Evolutionary conservation across 2,113 vertebrate species (phyloP), one percentile per base, ranked within the genome.

Genomic region (Apus apus): DNA sequence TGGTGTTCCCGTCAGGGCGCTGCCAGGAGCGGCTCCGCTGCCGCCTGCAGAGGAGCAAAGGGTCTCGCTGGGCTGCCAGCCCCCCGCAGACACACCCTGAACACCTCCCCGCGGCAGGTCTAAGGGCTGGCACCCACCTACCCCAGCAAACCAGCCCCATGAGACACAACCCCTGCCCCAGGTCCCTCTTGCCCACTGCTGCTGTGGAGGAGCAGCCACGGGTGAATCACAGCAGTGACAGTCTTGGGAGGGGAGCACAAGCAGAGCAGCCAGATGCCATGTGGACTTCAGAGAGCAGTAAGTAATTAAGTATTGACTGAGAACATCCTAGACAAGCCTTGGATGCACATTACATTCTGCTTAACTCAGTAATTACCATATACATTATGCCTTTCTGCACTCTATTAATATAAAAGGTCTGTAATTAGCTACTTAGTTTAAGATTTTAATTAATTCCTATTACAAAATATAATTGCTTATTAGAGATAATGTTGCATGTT

Each of bases 291-390:
- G 95, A 88, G 87, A 96, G 84, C 90, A 72, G 87, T 13, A 79
- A 79, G 84, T 91, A 95, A 97, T 93, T 96, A 95, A 87, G 76
- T 94, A 96, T 97, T 90, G 97, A 96, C 97, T 89, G 84, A 60
- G 91, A 94, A 62, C 5, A 34, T 95, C 96, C 91, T 83, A 60
- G 71, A 76, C 6, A 34, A 95, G 90, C 86, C 82, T 83, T 50
- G 34, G 87, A 48, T 85, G 85, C 89, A 76, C 82, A 68, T 95
- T 92, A 61, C 64, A 26, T 84, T 73, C 94, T 87, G 94, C 85
- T 96, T 87, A 89, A 87, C 94, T 97, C 95, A 72, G 61, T 97
- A 96, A 96, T 96, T 83, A 95, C 75, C 57, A 20, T 54, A 83
- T 85, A n/a, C 76, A 92, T 97, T 93, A 94, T 57, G 79, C 83